Conservation (phyloP, 2,888 invertebrate species). For the Sylvicola fuscatus region DNA sequence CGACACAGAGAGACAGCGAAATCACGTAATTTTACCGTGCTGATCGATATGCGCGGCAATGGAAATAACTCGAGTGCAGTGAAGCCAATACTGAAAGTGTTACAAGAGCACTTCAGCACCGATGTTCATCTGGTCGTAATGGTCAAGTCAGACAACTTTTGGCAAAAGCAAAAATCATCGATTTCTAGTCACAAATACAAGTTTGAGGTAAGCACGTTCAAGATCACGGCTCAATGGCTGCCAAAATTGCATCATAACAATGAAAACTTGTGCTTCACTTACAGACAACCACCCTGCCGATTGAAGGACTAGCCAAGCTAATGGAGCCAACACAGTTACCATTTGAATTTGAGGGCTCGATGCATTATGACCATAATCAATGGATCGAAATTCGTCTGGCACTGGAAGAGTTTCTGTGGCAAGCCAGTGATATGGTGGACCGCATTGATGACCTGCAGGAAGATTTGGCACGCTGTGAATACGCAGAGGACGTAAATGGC, state of each 20-base stretch:
- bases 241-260: background rate
- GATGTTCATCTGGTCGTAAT: conserved; percentile 87
- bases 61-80: conserved; percentile 68
- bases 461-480: conserved; percentile 79
- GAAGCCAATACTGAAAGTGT: conserved; percentile 91
- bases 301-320: conserved; percentile 83
- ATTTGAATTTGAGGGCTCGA: conserved; percentile 78
- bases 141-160: conserved; percentile 97
- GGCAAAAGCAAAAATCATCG: conserved; percentile 97
- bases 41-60: conserved; percentile 94
- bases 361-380: conserved; percentile 88
- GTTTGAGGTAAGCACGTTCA: conserved; percentile 49
- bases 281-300: conserved; percentile 88
- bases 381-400: conserved; percentile 93
- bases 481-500: conserved; percentile 84
- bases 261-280: conserved; percentile 16
- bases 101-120: conserved; percentile 90
- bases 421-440: conserved; percentile 81
- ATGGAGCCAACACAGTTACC: conserved; percentile 88
- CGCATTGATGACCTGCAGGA: conserved; percentile 84
- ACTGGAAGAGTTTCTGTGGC: conserved; percentile 91
- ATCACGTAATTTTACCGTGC: conserved; percentile 77
- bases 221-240: background rate
- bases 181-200: conserved; percentile 96
- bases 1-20: conserved; percentile 21